These are phyloP conservation scores for Heterotilapia buettikoferi DNA, from an alignment of 2,113 vertebrate genomes.

Conservation along the genomic window DNA sequence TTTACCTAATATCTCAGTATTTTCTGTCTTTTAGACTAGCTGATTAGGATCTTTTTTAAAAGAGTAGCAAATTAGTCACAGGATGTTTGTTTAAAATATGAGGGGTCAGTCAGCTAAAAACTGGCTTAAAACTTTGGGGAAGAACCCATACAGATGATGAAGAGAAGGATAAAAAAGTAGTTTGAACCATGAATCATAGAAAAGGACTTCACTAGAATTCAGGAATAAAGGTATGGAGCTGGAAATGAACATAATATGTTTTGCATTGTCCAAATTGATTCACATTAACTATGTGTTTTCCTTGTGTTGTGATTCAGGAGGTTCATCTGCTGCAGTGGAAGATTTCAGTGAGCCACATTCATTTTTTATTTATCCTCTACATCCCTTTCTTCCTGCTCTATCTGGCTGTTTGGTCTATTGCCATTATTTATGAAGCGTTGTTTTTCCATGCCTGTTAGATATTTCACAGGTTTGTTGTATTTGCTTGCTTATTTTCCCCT, in stretches of 20 bases:
- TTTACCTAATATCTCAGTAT: not conserved
- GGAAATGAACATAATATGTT: not conserved
- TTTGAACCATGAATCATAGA: not conserved
- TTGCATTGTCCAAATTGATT: not conserved
- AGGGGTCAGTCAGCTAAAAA: not conserved
- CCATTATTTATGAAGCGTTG: conserved; percentile 28
- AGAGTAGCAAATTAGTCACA: not conserved
- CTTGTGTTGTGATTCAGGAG: not conserved
- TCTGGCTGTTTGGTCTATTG: conserved; percentile 27
- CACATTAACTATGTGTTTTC: not conserved
- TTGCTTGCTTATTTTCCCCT: not conserved
- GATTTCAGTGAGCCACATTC: conserved; percentile 6
- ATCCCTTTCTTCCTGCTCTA: not conserved
- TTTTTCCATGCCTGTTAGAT: conserved; percentile 22
- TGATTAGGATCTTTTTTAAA: not conserved
- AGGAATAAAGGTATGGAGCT: not conserved
- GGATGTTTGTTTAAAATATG: no score
- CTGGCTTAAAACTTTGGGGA: not conserved
- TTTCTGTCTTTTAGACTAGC: not conserved
- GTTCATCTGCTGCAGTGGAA: not conserved
- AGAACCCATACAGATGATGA: not conserved
- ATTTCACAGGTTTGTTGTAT: conserved; percentile 33
- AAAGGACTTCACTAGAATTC: not conserved
- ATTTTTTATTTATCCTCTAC: conserved; percentile 4
- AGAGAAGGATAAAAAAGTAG: not conserved